Evolutionary conservation across 2,888 invertebrate genomes (phyloP), one percentile per base, ranked within the genome.

Genomic region (Girardia tigrina): DNA sequence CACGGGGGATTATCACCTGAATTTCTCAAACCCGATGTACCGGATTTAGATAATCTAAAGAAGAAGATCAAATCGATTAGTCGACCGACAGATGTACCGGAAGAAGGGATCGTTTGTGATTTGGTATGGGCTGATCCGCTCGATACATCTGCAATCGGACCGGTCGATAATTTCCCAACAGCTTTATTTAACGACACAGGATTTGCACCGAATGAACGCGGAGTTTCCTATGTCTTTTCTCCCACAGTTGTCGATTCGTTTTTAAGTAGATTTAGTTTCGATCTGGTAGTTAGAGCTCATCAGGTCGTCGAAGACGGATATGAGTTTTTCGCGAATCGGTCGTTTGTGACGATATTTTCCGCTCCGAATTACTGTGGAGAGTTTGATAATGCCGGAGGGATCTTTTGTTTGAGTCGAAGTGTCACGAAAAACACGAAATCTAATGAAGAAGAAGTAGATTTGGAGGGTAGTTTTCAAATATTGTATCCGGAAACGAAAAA

Each of bases 1-100:
- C 85, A 85, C 76, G 85, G 85, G n/a, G 85, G 85, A 1, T 81
- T 85, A n/a, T 84, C 84, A n/a, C 85, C 85, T 0, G 82, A 85
- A 74, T 80, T 85, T 23, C 28, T 75, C 28, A 75, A 75, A 71
- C 75, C 75, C 1, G 75, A 75, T 28, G 71, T 75, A 28, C 69
- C 70, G 2, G 71, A 70, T 26, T 28, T 75, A 26, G 75, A 75
- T 70, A 56, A 75, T 4, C 70, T 75, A 16, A 75, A 75, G 28
- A 36, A 76, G n/a, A 75, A 69, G 20, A 42, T 76, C 26, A 75
- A 56, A 28, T 29, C 36, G 12, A 42, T 76, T 56, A 69, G 28
- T 20, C 8, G 76, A 26, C 76, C 76, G 23, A 76, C 74, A 42
- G 76, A 76, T 20, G 76, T 76, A 4, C 76, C 76, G 8, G 76